Percentiles rank a stretch among this genome's conserved stretches.
phyloP scores from a whole-genome alignment of 2,797 vertebrate species.

The Sebastes ruberrimus region DNA sequence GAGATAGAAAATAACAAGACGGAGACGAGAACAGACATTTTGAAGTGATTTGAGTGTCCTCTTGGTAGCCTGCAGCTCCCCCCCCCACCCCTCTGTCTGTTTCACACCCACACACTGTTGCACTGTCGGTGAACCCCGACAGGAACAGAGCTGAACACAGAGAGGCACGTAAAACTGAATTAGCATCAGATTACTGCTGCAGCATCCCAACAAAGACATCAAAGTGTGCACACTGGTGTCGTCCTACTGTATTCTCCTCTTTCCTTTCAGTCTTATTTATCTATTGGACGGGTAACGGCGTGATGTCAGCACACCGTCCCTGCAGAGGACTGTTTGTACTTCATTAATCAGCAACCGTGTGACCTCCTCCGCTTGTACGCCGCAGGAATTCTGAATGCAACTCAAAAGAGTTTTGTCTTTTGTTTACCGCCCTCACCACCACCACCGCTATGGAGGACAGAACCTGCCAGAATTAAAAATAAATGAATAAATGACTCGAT shows the following conservation, averaged over 20 bases:
- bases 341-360: constrained; percentile 17
- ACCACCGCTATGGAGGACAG: too few relatives aligned
- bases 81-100: not conserved
- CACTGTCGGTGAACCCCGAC: constrained; percentile 18
- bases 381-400: not conserved
- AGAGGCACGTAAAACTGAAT: not conserved
- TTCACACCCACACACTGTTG: not conserved
- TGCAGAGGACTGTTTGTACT: not conserved
- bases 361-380: not conserved
- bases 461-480: too few relatives aligned
- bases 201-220: constrained; percentile 25
- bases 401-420: not conserved
- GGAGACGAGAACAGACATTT: not conserved
- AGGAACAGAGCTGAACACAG: not conserved
- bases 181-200: constrained; percentile 30
- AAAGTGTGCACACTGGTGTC: not conserved
- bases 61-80: not conserved
- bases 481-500: too few relatives aligned
- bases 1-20: not conserved
- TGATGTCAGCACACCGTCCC: not conserved
- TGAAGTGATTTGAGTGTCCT: not conserved
- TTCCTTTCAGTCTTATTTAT: not conserved
- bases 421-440: too few relatives aligned
- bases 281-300: not conserved
- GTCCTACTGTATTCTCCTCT: not conserved